A percentile compares a stretch with the other conserved stretches of the same genome.
phyloP scores from a whole-genome alignment of 2,113 vertebrate species.

The Odocoileus virginianus region DNA sequence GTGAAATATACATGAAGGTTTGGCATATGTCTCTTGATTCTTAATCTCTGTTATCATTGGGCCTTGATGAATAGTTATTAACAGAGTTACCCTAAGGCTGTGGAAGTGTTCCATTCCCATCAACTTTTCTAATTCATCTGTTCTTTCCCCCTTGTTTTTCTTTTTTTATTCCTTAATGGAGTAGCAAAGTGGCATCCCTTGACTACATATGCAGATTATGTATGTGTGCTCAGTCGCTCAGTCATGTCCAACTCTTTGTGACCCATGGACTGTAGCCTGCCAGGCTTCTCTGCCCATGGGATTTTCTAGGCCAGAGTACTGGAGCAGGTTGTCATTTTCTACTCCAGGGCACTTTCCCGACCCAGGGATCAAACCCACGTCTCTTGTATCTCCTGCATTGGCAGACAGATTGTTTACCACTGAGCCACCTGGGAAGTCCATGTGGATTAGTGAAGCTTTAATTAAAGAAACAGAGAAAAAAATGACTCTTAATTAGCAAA shows the following conservation, averaged over 20 bases:
- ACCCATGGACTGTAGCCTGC: background rate
- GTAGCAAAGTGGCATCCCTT: background rate
- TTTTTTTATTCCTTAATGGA: background rate
- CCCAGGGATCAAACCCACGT: background rate
- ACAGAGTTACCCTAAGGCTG: background rate
- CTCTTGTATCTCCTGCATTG: background rate
- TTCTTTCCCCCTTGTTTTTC: background rate
- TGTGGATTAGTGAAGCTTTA: background rate
- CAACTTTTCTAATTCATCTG: background rate
- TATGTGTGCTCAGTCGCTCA: background rate
- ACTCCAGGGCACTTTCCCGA: background rate
- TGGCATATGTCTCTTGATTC: background rate
- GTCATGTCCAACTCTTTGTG: background rate
- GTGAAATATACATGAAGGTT: background rate
- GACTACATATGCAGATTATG: background rate
- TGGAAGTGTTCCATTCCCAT: background rate
- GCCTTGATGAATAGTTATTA: background rate
- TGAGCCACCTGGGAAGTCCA: background rate
- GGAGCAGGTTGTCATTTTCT: background rate
- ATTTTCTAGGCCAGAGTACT: background rate
- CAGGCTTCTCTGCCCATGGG: background rate
- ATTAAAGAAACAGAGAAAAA: background rate
- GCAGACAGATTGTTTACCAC: background rate
- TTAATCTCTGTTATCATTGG: background rate
- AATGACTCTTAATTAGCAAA: background rate